Base-by-base conservation (phyloP, 2,888 invertebrate genomes). In the Drosophila crucigera region DNA sequence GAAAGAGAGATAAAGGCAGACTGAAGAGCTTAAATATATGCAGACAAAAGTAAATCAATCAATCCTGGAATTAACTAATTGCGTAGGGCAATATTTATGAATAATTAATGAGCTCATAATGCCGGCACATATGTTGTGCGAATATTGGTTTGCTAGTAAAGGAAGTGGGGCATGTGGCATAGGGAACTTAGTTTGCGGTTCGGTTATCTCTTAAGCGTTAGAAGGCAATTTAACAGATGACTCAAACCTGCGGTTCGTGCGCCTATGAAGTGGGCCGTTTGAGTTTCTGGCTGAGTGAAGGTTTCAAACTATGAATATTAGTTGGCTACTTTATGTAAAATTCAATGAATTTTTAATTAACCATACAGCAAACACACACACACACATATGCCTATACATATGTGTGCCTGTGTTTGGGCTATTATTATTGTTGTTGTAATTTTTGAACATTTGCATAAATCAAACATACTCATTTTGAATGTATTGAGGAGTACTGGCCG, bases 51-150 rank as follows among this genome's bases (percentile, higher is more conserved):
- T 84, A 88, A 85, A 87, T 90, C 90, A 89, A 91, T 91, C 91
- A 91, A 82, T 84, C 84, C 84, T 81, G 76, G 84, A 84, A 83
- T 89, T 89, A 84, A 85, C 84, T 91, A 91, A 91, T 91, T 91
- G 90, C 84, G 82, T 83, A 89, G 82, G 86, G 86, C 84, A 91
- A 86, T 91, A 91, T 90, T 91, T 91, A 91, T 91, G 90, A 89
- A 91, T 91, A 91, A 90, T 89, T 91, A 91, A 91, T 91, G 83
- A 91, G 88, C 83, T 89, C 78, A 77, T 83, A 85, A 85, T 88
- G 83, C 73, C 58, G 58, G 59, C 50, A 30, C 65, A 47, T 25
- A 9, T 60, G 50, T 54, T 54, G 60, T 47, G 43, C 43, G 50
- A 53, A 54, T 30, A 5, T 31, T 14, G n/a, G n/a, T 39, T 28